These are phyloP conservation scores for Picathartes gymnocephalus DNA, from an alignment of 2,113 vertebrate genomes.

Conservation along the genomic window DNA sequence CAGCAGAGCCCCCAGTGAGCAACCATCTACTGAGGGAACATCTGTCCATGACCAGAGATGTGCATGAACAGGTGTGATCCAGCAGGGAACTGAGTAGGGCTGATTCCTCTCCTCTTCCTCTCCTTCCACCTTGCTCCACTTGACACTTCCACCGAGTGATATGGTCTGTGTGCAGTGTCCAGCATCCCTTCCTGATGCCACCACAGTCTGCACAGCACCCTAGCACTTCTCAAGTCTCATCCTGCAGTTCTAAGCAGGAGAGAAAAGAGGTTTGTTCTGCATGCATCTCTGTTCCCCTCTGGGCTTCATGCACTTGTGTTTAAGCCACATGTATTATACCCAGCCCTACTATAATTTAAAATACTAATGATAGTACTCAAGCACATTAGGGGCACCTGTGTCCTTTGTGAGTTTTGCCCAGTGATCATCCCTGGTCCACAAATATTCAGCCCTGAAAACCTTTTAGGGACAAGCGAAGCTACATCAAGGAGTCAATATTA, in stretches of 20 bases:
- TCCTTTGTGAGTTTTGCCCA: background rate
- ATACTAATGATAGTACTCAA: background rate
- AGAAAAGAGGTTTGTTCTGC: background rate
- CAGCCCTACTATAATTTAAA: background rate
- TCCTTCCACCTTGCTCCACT: background rate
- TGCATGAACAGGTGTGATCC: background rate
- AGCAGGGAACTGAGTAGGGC: background rate
- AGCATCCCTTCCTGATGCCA: background rate
- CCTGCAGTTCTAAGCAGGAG: background rate
- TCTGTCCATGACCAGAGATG: background rate
- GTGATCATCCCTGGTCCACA: background rate
- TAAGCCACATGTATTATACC: background rate
- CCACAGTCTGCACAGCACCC: background rate
- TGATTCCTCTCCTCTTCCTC: background rate
- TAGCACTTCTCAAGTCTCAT: background rate
- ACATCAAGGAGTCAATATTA: background rate
- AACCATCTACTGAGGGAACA: background rate
- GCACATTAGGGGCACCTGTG: accelerated
- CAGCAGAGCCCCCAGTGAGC: background rate
- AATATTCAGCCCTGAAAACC: background rate
- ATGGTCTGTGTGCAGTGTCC: background rate
- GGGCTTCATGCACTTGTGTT: background rate
- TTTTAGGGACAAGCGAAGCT: background rate
- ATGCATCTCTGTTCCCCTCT: background rate
- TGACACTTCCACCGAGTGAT: background rate